Base-by-base conservation (phyloP, 2,797 vertebrate genomes). In the Kryptopterus vitreolus region DNA sequence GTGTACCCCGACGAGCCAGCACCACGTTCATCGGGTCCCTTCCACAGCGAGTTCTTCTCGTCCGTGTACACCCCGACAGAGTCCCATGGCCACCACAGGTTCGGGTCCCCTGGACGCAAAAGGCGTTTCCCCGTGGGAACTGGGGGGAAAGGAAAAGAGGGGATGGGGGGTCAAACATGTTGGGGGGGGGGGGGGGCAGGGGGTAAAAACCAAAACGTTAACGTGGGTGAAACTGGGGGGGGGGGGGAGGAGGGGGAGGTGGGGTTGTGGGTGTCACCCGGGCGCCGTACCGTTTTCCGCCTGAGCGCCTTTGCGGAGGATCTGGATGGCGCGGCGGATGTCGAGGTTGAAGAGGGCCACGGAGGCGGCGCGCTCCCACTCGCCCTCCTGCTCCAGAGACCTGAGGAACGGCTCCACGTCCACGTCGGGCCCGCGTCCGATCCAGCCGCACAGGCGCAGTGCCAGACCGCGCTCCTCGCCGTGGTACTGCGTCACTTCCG, bases 71-170 rank as follows among this genome's bases (percentile, higher is more conserved):
- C n/a, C 98, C 98, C 0, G 98, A 99, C 57, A 99, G 90, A 74
- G 98, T n/a, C n/a, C 98, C 98, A 99, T 99, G 83, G 97, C 98
- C 80, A 99, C 98, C 61, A 99, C 98, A 99, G 94, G 91, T 99
- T 99, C 90, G 98, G 91, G 90, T 99, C 96, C 79, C 97, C 98
- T 99, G 70, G 33, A 58, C 0, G 52, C 82, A 31, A 52, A 31
- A 16, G 31, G 22, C 7, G 9, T 3, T 38, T 22, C n/a, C n/a
- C n/a, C n/a, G n/a, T n/a, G n/a, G n/a, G n/a, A n/a, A n/a, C n/a
- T n/a, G n/a, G n/a, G n/a, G n/a, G n/a, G n/a, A n/a, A n/a, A n/a
- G n/a, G n/a, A n/a, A n/a, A n/a, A n/a, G n/a, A n/a, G n/a, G n/a
- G n/a, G n/a, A n/a, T n/a, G n/a, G n/a, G n/a, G n/a, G n/a, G n/a